phyloP scores from a whole-genome alignment of 2,888 invertebrate genomes.

The Paralinhomoeus sp. region DNA sequence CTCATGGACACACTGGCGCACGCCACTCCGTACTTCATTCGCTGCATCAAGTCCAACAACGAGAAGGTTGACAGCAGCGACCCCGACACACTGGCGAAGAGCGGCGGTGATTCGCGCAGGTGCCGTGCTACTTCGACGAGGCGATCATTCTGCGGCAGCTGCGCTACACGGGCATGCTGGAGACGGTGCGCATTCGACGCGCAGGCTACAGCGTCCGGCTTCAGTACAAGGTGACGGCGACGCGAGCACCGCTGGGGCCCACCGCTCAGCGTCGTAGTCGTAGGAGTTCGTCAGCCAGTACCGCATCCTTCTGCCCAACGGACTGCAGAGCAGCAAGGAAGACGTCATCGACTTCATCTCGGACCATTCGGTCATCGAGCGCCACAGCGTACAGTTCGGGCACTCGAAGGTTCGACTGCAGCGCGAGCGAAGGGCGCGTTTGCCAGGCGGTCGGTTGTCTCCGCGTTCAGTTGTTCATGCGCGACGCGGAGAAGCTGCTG shows the following conservation, averaged over 20 bases:
- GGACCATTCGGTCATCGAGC: constrained; percentile 50
- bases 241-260: neutral
- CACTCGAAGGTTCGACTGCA: constrained; percentile 42
- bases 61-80: constrained; percentile 40
- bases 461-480: constrained; percentile 46
- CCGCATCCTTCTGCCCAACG: constrained; percentile 65
- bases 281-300: constrained; percentile 71
- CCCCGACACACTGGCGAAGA: neutral
- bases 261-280: constrained; percentile 6
- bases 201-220: constrained; percentile 83
- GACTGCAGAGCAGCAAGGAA: constrained; percentile 52
- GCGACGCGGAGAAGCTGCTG: constrained; percentile 75
- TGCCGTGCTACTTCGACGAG: constrained; percentile 73
- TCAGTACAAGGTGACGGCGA: constrained; percentile 44
- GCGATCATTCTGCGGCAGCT: constrained; percentile 70
- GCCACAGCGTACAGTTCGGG: constrained; percentile 69
- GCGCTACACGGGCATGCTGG: constrained; percentile 84
- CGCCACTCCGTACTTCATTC: constrained; percentile 57
- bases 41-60: constrained; percentile 84
- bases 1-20: constrained; percentile 80
- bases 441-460: too few relatives aligned
- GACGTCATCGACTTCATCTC: constrained; percentile 64
- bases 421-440: neutral
- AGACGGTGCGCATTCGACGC: constrained; percentile 75
- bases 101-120: constrained; percentile 29